Conservation (phyloP, 2,888 invertebrate genomes). For the Xylota sylvarum region DNA sequence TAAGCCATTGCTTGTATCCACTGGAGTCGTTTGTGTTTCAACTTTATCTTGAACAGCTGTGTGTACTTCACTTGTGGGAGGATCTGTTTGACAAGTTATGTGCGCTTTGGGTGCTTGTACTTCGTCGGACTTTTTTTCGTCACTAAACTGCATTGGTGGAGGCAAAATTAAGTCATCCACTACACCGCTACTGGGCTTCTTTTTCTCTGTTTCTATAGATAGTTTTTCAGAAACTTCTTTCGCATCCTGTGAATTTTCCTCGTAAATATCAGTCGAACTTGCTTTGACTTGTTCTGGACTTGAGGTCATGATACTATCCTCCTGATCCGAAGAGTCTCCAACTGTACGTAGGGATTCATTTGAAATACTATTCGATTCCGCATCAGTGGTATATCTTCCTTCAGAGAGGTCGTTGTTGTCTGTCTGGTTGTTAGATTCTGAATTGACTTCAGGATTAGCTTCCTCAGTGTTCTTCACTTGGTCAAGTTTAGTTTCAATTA, state of each 20-base stretch:
- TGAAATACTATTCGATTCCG: conserved; percentile 44
- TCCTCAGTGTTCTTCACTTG: not conserved
- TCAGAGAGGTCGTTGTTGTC: not conserved
- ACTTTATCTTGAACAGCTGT: not conserved
- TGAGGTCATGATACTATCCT: not conserved
- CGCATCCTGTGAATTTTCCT: not conserved
- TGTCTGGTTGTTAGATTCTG: not conserved
- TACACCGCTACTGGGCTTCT: not conserved
- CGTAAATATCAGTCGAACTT: not conserved
- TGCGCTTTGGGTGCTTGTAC: conserved; percentile 26
- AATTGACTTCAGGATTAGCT: not conserved
- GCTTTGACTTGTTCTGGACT: not conserved
- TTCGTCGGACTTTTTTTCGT: conserved; percentile 5
- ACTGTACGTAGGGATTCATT: conserved; percentile 56
- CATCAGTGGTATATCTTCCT: conserved; percentile 14
- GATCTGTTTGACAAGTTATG: not conserved
- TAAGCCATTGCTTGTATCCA: not conserved
- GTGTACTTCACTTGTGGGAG: not conserved
- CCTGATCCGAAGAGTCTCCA: conserved; percentile 43
- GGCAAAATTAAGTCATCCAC: conserved; percentile 36
- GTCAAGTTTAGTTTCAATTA: not conserved
- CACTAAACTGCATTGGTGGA: conserved; percentile 59
- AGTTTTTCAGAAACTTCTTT: not conserved
- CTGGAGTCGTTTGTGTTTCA: conserved; percentile 35
- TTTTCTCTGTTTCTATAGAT: not conserved